phyloP scores from a whole-genome alignment of 2,113 vertebrate species.

The Heterocephalus glaber region DNA sequence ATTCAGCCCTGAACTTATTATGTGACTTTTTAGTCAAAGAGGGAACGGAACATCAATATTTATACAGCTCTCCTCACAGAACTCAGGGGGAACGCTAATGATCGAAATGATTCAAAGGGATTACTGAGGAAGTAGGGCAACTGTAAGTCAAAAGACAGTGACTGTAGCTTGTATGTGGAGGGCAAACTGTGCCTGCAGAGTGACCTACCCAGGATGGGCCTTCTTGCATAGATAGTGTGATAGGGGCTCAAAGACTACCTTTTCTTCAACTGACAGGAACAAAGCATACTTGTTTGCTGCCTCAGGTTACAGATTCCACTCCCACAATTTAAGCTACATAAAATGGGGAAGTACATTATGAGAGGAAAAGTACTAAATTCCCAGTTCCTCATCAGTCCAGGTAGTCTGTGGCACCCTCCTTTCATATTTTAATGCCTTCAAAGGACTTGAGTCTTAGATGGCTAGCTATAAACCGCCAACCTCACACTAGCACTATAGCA shows the following conservation, averaged over 20 bases:
- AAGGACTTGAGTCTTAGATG: constrained; percentile 15
- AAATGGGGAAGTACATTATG: not conserved
- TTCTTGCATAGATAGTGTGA: not conserved
- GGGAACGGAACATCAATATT: constrained; percentile 67
- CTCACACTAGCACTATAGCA: not conserved
- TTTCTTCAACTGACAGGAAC: not conserved
- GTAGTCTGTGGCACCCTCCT: not conserved
- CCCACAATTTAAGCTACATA: not conserved
- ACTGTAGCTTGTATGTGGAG: not conserved
- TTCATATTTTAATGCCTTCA: constrained; percentile 13
- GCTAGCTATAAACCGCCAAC: not conserved
- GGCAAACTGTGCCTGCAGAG: not conserved
- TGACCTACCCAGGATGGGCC: not conserved
- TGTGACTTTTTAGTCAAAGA: constrained; percentile 56
- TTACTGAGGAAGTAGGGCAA: not conserved
- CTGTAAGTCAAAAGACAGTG: constrained; percentile 14
- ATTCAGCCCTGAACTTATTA: not conserved
- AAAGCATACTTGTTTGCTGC: not conserved
- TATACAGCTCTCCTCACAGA: constrained; percentile 19
- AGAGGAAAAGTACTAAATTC: not conserved
- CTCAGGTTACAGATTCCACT: not conserved
- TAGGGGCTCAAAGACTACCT: not conserved
- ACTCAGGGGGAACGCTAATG: constrained; percentile 28
- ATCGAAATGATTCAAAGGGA: constrained; percentile 22
- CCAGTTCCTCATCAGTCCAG: not conserved